Conservation (phyloP, 2,113 vertebrate species). For the Varanus salvator region DNA sequence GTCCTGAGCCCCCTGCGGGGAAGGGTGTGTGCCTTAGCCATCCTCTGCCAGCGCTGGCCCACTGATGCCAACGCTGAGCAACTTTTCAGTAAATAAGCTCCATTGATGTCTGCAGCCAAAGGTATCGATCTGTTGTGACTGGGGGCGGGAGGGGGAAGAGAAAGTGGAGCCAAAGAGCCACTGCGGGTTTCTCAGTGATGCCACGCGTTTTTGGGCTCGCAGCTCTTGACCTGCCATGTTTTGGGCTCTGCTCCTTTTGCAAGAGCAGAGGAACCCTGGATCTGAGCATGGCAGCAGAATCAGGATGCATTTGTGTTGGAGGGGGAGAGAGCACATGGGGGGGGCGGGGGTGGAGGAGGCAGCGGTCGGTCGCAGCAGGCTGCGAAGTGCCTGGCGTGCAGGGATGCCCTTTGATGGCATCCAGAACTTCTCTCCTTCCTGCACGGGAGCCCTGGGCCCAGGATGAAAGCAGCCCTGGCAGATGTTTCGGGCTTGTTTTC, state of each 20-base stretch:
- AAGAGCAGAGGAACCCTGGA: neutral
- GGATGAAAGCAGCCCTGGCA: conserved; percentile 73
- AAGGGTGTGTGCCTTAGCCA: neutral
- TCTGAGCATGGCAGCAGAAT: neutral
- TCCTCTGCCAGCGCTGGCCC: too few species aligned
- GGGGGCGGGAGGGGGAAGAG: fast-evolving
- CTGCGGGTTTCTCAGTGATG: neutral
- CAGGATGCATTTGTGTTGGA: too few species aligned
- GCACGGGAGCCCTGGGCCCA: conserved; percentile 45
- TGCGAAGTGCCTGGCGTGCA: neutral
- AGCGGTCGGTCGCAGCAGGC: neutral
- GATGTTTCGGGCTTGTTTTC: conserved; percentile 75
- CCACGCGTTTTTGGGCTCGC: too few species aligned
- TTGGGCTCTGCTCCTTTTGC: neutral
- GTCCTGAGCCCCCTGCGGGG: neutral
- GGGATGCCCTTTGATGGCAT: conserved; percentile 17
- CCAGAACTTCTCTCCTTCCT: conserved; percentile 50
- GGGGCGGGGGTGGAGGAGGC: neutral
- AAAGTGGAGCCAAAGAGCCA: fast-evolving
- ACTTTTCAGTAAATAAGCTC: too few species aligned
- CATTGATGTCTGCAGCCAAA: too few species aligned
- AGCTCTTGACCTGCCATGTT: neutral
- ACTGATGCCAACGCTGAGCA: neutral
- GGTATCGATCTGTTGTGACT: fast-evolving
- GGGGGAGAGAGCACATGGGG: neutral